These are phyloP conservation scores for Sesamia nonagrioides DNA, from an alignment of 1,140 invertebrate genomes.

Conservation along the genomic window DNA sequence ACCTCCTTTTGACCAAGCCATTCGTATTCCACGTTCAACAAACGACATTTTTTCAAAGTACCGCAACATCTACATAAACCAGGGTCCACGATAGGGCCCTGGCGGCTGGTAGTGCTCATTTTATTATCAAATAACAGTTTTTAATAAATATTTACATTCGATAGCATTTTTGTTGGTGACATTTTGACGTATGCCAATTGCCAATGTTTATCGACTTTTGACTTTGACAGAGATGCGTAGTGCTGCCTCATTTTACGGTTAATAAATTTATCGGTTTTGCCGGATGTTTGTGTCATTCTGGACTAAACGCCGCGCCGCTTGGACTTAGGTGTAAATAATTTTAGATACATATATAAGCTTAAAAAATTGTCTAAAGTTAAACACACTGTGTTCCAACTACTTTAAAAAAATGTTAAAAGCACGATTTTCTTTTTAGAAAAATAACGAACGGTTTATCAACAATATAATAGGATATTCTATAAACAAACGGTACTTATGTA, in stretches of 20 bases:
- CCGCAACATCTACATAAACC: conserved; percentile 78
- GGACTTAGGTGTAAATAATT: no score
- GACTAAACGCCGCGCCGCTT: no score
- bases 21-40: conserved; percentile 78
- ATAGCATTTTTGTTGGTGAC: neutral
- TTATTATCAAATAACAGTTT: neutral
- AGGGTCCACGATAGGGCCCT: conserved; percentile 74
- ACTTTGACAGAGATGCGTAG: conserved; percentile 4
- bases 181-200: conserved; percentile 21
- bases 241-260: neutral
- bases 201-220: conserved; percentile 19
- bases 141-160: neutral
- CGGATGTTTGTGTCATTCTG: neutral
- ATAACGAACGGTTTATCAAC: no score
- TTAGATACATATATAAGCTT: no score
- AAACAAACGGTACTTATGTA: no score
- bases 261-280: neutral
- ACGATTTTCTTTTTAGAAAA: no score
- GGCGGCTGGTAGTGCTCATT: conserved; percentile 57
- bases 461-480: no score
- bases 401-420: no score
- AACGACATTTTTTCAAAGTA: conserved; percentile 74
- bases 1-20: conserved; percentile 74
- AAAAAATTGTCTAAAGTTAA: no score
- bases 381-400: no score